Conservation (phyloP, 2,113 vertebrate genomes). For the Acanthochromis polyacanthus region DNA sequence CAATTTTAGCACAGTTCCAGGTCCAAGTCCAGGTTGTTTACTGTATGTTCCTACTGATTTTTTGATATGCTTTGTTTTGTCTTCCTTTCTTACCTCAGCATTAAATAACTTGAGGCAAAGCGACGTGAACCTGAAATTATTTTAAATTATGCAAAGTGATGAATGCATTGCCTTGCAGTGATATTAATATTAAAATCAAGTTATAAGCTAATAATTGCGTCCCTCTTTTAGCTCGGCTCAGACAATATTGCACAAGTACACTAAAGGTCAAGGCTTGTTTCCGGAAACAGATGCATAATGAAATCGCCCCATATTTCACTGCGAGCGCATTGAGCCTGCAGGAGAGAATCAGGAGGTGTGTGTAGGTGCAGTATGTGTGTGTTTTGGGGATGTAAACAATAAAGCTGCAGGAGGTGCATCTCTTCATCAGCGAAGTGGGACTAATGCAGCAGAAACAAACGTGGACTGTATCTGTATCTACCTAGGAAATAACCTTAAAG, state of each 20-base stretch:
- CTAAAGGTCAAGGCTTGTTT: conserved; percentile 69
- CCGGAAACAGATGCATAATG: conserved; percentile 69
- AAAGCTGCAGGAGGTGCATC: conserved; percentile 42
- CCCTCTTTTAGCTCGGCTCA: conserved; percentile 37
- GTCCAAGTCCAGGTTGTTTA: not conserved
- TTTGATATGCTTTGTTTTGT: conserved; percentile 3
- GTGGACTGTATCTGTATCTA: not conserved
- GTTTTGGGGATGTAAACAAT: conserved; percentile 41
- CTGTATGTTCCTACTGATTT: too few species aligned
- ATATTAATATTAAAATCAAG: conserved; percentile 68
- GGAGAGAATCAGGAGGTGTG: conserved; percentile 38
- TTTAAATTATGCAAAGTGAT: conserved; percentile 51
- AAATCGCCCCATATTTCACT: conserved; percentile 61
- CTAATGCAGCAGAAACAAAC: conserved; percentile 23
- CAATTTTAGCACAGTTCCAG: not conserved
- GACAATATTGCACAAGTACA: conserved; percentile 58
- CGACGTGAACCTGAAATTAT: conserved; percentile 12
- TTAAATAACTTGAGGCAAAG: conserved; percentile 33
- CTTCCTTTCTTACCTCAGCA: not conserved
- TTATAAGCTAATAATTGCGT: conserved; percentile 52
- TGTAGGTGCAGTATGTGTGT: conserved; percentile 14
- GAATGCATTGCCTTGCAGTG: conserved; percentile 34
- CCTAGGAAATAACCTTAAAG: not conserved
- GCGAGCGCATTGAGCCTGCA: conserved; percentile 63
- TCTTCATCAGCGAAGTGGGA: conserved; percentile 30